Evolutionary conservation across 2,888 invertebrate genomes (phyloP), one percentile per base, ranked within the genome.

Genomic region (Nesidiocoris tenuis): DNA sequence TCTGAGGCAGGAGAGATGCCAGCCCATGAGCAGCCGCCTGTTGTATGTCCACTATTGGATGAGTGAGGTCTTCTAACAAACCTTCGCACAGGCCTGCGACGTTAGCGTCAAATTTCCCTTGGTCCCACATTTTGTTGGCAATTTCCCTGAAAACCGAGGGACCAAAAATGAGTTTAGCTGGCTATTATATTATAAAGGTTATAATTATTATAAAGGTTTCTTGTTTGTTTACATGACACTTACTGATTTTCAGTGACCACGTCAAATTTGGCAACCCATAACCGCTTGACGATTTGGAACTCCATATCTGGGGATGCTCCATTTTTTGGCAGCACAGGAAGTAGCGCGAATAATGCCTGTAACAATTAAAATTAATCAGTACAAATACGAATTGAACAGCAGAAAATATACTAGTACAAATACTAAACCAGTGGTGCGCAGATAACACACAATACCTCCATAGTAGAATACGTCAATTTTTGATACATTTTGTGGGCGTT

Each of bases 191-290:
- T n/a, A n/a, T n/a, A n/a, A n/a, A n/a, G n/a, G n/a, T n/a, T n/a
- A n/a, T n/a, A n/a, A n/a, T n/a, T n/a, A n/a, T n/a, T n/a, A n/a
- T n/a, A n/a, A n/a, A n/a, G n/a, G n/a, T n/a, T n/a, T n/a, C n/a
- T n/a, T n/a, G n/a, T n/a, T n/a, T n/a, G n/a, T n/a, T n/a, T n/a
- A 74, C 23, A 66, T 21, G 18, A 1, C n/a, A n/a, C 59, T 54
- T 71, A 87, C 87, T 86, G 87, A 81, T 94, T 94, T 77, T 93
- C 91, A 57, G 90, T 90, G 5, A 88, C 88, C 0, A 89, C 85
- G 84, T 97, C 97, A 83, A 90, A 93, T 78, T 88, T 90, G 0
- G 94, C 91, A 71, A 96, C 87, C 90, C 94, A 94, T 61, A 96
- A 86, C 71, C 95, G 86, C 80, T 90, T 89, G 56, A 66, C 17